Base-by-base conservation (phyloP, 2,888 invertebrate species). In the Zonitis immaculata region DNA sequence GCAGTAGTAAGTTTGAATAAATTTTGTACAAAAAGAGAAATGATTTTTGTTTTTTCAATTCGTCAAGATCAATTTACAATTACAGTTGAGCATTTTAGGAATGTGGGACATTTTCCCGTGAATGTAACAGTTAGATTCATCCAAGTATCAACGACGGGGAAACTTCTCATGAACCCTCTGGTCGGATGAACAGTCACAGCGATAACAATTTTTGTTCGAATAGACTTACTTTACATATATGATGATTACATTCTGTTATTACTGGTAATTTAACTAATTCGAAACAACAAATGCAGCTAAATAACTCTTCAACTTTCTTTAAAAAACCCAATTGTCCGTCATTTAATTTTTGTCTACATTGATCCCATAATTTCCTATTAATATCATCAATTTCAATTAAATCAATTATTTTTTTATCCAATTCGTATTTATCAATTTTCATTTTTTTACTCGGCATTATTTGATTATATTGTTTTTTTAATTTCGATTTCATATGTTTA, bases 261-360 rank as follows among this genome's bases (percentile, higher is more conserved):
- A 89, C 79, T 0, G 91, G 91, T 52, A 79, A 77, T 52, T 77
- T 82, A 0, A 85, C 83, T 3, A 91, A 72, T 47, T 89, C 88
- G 68, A 88, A 87, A 68, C 91, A 92, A 64, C 89, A 89, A 45
- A 88, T 85, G 67, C 92, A 92, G n/a, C 80, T 78, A 70, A 91
- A 91, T 48, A 79, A 66, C 65, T 85, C 81, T 53, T 82, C 79
- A 2, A 89, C 80, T 58, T 81, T 80, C 14, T 80, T 79, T 11
- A 88, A 74, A 66, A 87, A 88, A 54, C 78, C 79, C 81, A 79
- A 68, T 70, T 82, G 84, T 1, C 85, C 83, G 39, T 78, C 73
- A 3, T 67, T 64, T 28, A 80, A 68, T 3, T 73, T 64, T 12
- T 73, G 70, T 44, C 80, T 70, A 54, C 86, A 87, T 57, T 86